Conservation (phyloP, 1,140 invertebrate species). For the Eulimnadia texana region DNA sequence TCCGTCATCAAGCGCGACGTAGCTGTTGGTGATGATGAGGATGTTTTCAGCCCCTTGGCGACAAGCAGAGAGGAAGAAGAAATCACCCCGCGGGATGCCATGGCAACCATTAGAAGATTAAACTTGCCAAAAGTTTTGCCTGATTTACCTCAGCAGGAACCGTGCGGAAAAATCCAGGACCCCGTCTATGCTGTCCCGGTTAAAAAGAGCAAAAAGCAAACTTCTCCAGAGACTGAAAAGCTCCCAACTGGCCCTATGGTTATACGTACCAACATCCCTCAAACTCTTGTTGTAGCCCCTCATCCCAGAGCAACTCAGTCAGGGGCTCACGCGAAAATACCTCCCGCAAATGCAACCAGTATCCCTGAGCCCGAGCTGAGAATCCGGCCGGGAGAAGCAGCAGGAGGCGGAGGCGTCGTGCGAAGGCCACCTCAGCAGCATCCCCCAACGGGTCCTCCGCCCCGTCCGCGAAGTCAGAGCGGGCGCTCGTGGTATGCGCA, state of each 20-base stretch:
- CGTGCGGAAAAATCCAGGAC: neutral
- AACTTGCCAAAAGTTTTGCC: constrained; percentile 71
- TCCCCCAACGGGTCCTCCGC: neutral
- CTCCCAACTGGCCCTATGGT: neutral
- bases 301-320: constrained; percentile 1
- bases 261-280: constrained; percentile 1
- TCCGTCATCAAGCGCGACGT: constrained; percentile 20
- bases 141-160: constrained; percentile 39
- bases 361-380: neutral
- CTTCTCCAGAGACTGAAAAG: neutral
- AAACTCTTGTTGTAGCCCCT: constrained; percentile 4
- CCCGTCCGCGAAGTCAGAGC: constrained; percentile 5
- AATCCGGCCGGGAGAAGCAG: neutral
- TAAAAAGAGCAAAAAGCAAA: neutral
- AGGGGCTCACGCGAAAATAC: neutral
- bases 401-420: neutral
- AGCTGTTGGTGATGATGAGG: constrained; percentile 14
- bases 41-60: constrained; percentile 17
- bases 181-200: constrained; percentile 11
- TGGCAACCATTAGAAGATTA: constrained; percentile 51
- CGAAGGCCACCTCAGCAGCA: constrained; percentile 5
- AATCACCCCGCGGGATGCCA: constrained; percentile 33
- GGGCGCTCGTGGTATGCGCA: constrained; percentile 18
- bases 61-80: neutral
- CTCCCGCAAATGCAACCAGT: neutral